Conservation (phyloP, 2,113 vertebrate genomes). For the Heterochromis multidens region DNA sequence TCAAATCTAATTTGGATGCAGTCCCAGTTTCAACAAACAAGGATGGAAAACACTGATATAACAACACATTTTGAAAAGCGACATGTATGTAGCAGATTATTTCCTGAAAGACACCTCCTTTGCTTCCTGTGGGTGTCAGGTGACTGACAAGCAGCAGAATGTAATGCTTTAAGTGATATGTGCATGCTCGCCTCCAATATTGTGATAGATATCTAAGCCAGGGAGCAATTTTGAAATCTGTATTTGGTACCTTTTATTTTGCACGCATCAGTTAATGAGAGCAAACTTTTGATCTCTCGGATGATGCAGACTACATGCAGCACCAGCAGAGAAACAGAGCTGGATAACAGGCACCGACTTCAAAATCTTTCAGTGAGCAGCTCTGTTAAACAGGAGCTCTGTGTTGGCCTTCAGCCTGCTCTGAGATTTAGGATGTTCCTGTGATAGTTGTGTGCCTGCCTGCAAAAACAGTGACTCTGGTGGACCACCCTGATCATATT, state of each 20-base stretch:
- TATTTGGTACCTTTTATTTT: not conserved
- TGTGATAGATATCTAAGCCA: conserved; percentile 26
- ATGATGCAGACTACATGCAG: not conserved
- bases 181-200: not conserved
- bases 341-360: not conserved
- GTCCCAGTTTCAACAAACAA: not conserved
- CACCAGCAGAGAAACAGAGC: not conserved
- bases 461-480: conserved; percentile 36
- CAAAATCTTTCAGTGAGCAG: not conserved
- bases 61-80: not conserved
- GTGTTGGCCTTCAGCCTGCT: not conserved
- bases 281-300: not conserved
- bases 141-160: conserved; percentile 32
- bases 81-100: not conserved
- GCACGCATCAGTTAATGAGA: not conserved
- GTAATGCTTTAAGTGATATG: conserved; percentile 11
- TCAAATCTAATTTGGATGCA: not conserved
- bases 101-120: conserved; percentile 17
- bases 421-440: conserved; percentile 13
- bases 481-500: not conserved
- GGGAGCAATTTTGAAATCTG: conserved; percentile 3
- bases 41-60: not conserved
- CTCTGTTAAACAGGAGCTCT: not conserved
- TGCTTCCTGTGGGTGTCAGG: conserved; percentile 16
- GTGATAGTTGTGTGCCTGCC: conserved; percentile 31